Conservation (phyloP, 2,113 vertebrate genomes). For the Saguinus imperator region DNA sequence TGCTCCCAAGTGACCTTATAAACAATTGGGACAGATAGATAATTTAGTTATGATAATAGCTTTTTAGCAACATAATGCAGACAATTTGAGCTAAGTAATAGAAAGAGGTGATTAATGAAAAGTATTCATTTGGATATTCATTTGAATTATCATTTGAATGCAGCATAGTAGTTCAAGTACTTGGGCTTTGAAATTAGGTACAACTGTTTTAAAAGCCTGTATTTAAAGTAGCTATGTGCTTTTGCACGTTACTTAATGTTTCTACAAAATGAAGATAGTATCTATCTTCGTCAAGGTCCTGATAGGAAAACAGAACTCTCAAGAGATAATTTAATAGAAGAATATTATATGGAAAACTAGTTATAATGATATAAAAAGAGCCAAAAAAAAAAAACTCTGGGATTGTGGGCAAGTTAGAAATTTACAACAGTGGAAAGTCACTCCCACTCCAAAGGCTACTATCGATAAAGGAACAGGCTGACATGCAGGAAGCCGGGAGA, state of each 20-base stretch:
- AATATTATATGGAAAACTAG: neutral
- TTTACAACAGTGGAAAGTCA: neutral
- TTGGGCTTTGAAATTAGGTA: neutral
- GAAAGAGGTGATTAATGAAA: neutral
- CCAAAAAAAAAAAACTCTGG: neutral
- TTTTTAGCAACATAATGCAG: neutral
- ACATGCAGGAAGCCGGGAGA: neutral
- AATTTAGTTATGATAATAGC: neutral
- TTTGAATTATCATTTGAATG: neutral
- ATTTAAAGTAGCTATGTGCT: neutral
- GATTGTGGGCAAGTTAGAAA: neutral
- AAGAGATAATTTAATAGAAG: neutral
- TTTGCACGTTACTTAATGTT: neutral
- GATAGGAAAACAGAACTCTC: neutral
- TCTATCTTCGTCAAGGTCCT: neutral
- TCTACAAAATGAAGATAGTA: neutral
- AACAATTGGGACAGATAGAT: neutral
- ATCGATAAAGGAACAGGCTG: neutral
- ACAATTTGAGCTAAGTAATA: neutral
- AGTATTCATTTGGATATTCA: neutral
- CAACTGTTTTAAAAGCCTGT: neutral
- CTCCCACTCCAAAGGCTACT: neutral
- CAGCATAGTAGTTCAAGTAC: neutral
- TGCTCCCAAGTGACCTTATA: neutral
- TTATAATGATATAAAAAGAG: neutral